Evolutionary conservation across 2,113 vertebrate genomes (phyloP).

Genomic region (Proteles cristata): DNA sequence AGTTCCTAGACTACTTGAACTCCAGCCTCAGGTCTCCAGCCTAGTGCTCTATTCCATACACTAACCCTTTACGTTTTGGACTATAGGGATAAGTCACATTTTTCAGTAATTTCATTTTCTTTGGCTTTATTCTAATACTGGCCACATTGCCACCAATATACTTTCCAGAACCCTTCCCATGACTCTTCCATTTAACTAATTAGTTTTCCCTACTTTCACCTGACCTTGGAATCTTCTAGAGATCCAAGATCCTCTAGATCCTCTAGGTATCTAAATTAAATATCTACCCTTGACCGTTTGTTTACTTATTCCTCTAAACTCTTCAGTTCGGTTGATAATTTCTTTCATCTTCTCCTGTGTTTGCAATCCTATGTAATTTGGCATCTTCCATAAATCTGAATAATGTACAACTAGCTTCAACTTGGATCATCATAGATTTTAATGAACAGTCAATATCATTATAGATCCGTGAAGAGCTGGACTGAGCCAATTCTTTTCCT

Average conservation of each 20-base stretch:
- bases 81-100: neutral
- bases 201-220: neutral
- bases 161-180: neutral
- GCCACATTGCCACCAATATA: neutral
- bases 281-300: conserved; percentile 41
- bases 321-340: neutral
- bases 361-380: conserved; percentile 16
- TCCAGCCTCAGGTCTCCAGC: neutral
- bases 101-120: conserved; percentile 1
- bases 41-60: neutral
- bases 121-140: neutral
- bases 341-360: neutral
- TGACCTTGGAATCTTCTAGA: neutral
- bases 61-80: neutral
- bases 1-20: neutral
- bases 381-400: conserved; percentile 7
- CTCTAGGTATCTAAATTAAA: conserved; percentile 68
- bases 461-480: neutral
- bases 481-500: neutral
- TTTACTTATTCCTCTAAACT: conserved; percentile 39
- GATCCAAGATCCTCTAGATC: neutral
- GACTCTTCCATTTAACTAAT: neutral
- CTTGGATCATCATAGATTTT: conserved; percentile 14
- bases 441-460: neutral
- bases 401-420: conserved; percentile 2